These are phyloP conservation scores for Hymenopus coronatus DNA, from an alignment of 2,888 invertebrate species.

Conservation along the genomic window DNA sequence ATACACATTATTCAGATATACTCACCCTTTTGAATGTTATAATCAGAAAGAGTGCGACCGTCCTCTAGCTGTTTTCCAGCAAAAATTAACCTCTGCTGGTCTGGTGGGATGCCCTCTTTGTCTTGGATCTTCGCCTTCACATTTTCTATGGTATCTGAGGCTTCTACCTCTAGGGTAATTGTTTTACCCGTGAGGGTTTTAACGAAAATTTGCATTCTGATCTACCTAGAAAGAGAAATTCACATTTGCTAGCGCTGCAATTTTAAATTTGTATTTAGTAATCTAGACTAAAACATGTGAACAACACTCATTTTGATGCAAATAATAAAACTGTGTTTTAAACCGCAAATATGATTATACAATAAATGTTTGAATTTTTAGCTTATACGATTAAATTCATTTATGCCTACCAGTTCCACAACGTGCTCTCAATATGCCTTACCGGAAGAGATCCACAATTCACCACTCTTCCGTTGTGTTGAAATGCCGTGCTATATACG, in stretches of 20 bases:
- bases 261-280: too few relatives aligned
- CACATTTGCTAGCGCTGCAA: neutral
- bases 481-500: neutral
- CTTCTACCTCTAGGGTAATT: conserved; percentile 57
- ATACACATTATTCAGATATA: too few relatives aligned
- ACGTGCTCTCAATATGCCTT: neutral
- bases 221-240: neutral
- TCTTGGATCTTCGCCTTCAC: conserved; percentile 58
- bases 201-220: conserved; percentile 62
- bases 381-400: neutral
- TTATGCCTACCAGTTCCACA: neutral
- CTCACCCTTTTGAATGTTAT: conserved; percentile 55
- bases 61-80: conserved; percentile 46
- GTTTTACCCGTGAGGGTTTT: conserved; percentile 59
- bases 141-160: conserved; percentile 60
- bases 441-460: neutral
- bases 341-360: too few relatives aligned
- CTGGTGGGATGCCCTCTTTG: conserved; percentile 35
- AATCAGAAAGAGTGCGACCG: conserved; percentile 55
- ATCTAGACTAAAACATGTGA: too few relatives aligned
- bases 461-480: neutral
- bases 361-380: too few relatives aligned
- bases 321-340: too few relatives aligned
- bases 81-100: conserved; percentile 37
- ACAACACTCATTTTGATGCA: too few relatives aligned